These are phyloP conservation scores for Drosophila busckii DNA, from an alignment of 1,140 invertebrate genomes.

Conservation along the genomic window DNA sequence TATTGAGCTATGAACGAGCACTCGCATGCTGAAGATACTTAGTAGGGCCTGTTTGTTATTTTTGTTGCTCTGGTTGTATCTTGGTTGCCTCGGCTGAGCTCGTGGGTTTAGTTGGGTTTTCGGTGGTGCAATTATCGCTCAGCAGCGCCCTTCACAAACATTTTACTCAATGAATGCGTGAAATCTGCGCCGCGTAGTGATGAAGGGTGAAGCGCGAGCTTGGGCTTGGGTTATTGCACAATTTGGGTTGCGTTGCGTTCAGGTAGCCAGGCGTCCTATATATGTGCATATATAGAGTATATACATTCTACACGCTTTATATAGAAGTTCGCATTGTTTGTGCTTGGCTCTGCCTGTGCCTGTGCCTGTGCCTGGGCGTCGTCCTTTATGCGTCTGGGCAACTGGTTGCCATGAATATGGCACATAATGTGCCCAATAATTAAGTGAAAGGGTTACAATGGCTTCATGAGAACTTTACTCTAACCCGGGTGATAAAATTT, in stretches of 20 bases:
- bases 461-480: conserved; percentile 67
- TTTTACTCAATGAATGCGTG: conserved; percentile 71
- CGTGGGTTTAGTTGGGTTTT: no score
- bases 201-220: background rate
- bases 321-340: conserved; percentile 32
- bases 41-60: no score
- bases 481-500: conserved; percentile 67
- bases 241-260: conserved; percentile 13
- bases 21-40: no score
- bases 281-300: background rate
- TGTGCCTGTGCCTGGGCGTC: background rate
- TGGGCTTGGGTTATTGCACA: conserved; percentile 22
- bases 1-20: no score
- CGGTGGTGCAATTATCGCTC: conserved; percentile 61
- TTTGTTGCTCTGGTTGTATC: no score
- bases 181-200: conserved; percentile 30
- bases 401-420: conserved; percentile 66
- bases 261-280: conserved; percentile 9
- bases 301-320: background rate
- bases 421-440: conserved; percentile 74
- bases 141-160: conserved; percentile 42
- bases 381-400: conserved; percentile 17
- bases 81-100: no score
- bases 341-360: no score
- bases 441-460: conserved; percentile 76